Evolutionary conservation across 2,797 vertebrate species (phyloP).

Genomic region (Enteromius radiatus): DNA sequence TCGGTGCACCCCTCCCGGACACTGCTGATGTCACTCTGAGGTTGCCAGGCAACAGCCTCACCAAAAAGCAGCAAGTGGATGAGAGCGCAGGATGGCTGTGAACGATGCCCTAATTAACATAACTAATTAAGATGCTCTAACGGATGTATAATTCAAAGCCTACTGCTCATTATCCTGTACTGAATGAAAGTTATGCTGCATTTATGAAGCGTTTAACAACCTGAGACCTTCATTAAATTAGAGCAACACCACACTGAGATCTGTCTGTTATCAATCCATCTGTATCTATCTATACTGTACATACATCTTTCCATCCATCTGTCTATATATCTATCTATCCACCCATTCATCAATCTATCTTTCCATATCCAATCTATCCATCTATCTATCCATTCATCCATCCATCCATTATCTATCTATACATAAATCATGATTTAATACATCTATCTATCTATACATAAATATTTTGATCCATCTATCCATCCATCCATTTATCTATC

Average conservation of each 20-base stretch:
- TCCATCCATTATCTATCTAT: not conserved
- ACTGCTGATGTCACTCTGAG: conserved; percentile 26
- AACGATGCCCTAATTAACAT: conserved; percentile 63
- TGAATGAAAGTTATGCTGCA: not conserved
- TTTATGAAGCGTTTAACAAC: conserved; percentile 4
- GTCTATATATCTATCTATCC: rapidly evolving
- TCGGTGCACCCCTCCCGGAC: not conserved
- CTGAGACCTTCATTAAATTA: not conserved
- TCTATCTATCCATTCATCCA: rapidly evolving
- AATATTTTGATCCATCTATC: not conserved
- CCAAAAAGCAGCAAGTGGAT: conserved; percentile 42
- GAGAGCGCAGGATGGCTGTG: conserved; percentile 32
- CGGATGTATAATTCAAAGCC: conserved; percentile 57
- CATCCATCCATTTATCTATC: not conserved
- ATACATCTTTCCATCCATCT: rapidly evolving
- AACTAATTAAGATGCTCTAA: conserved; percentile 61
- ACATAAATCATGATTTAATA: no score
- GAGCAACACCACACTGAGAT: not conserved
- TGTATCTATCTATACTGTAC: not conserved
- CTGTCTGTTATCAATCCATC: not conserved
- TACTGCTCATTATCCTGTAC: conserved; percentile 63
- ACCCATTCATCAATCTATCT: not conserved
- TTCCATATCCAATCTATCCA: not conserved
- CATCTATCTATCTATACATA: not conserved
- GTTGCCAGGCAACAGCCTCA: conserved; percentile 55